Evolutionary conservation across 2,888 invertebrate genomes (phyloP).

Genomic region (Volucella inanis): DNA sequence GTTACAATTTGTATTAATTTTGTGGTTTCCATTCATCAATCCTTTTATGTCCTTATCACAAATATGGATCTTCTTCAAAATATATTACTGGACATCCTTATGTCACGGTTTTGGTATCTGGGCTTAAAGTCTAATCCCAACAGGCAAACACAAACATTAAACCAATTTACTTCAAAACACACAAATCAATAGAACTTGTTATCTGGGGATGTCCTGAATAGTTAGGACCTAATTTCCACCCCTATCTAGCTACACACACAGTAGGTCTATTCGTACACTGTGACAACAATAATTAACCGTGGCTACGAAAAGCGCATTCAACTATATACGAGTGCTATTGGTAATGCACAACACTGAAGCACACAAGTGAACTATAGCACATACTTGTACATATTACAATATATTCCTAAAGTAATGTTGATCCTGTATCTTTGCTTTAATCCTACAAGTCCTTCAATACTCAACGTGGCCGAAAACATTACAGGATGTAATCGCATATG

Average conservation of each 20-base stretch:
- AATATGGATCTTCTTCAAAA: constrained; percentile 6
- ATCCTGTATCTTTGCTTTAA: constrained; percentile 60
- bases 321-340: background rate
- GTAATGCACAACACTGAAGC: constrained; percentile 20
- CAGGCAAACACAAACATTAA: constrained; percentile 43
- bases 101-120: background rate
- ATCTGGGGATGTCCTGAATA: constrained; percentile 55
- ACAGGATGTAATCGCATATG: constrained; percentile 83
- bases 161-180: constrained; percentile 55
- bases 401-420: background rate
- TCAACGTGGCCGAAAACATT: constrained; percentile 77
- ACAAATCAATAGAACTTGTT: constrained; percentile 58
- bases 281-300: constrained; percentile 60
- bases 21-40: too few species aligned
- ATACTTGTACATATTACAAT: too few species aligned
- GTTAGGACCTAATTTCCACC: constrained; percentile 49
- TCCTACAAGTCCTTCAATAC: constrained; percentile 51
- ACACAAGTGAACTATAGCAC: constrained; percentile 4
- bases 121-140: constrained; percentile 41
- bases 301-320: constrained; percentile 69
- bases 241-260: background rate
- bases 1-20: too few species aligned
- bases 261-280: background rate
- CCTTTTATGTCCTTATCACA: constrained; percentile 8
- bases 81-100: background rate